Conservation (phyloP, 2,797 vertebrate species). For the Enteromius trimaculatus region DNA sequence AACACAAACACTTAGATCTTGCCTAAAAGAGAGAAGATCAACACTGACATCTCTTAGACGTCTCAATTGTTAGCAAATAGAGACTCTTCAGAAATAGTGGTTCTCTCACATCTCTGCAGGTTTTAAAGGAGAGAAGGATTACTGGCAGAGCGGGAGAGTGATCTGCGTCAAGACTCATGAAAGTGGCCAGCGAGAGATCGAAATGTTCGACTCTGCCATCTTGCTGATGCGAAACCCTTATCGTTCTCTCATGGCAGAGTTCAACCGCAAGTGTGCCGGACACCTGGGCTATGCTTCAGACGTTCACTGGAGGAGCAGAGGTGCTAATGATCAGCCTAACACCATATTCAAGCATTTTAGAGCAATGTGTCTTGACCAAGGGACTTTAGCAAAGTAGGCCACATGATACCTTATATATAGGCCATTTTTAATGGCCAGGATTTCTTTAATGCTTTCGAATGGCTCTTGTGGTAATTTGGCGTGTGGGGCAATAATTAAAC, state of each 20-base stretch:
- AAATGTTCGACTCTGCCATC: constrained; percentile 93
- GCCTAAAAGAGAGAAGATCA: not conserved
- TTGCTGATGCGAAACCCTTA: constrained; percentile 94
- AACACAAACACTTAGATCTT: not conserved
- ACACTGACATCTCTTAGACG: constrained; percentile 72
- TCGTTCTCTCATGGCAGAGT: constrained; percentile 91
- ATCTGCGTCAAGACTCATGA: constrained; percentile 97
- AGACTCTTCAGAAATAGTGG: not conserved
- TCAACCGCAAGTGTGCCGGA: constrained; percentile 94
- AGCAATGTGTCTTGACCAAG: not conserved
- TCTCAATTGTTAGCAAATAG: not conserved
- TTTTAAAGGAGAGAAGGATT: constrained; percentile 98
- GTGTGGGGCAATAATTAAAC: no score
- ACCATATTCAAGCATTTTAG: not conserved
- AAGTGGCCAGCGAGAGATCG: constrained; percentile 91
- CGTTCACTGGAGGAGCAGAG: constrained; percentile 93
- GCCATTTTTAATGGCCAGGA: no score
- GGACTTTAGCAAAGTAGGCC: not conserved
- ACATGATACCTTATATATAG: not conserved
- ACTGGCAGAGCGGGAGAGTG: constrained; percentile 94
- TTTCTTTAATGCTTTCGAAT: no score
- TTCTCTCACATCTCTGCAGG: constrained; percentile 71
- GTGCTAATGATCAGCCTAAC: constrained; percentile 63
- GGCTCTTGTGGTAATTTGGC: no score
- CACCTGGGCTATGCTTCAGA: constrained; percentile 93